Percentiles rank a stretch among this genome's conserved stretches.
Evolutionary conservation across 2,888 invertebrate species (phyloP).

Genomic region (Axea sp.): DNA sequence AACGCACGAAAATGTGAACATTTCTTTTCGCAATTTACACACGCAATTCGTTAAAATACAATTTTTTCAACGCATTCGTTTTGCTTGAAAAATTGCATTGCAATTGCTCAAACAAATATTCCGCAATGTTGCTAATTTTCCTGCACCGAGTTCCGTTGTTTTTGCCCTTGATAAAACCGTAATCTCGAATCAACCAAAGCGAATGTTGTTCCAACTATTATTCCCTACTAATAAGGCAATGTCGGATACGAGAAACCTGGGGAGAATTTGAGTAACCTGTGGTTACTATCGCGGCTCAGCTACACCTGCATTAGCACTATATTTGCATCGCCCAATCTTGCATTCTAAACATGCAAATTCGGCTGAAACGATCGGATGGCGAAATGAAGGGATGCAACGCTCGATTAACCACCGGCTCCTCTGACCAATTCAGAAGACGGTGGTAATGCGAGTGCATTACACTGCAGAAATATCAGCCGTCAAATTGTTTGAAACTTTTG

Average conservation of each 20-base stretch:
- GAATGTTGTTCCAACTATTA: too few relatives aligned
- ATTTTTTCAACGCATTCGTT: too few relatives aligned
- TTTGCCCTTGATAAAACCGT: too few relatives aligned
- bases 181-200: too few relatives aligned
- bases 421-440: constrained; percentile 60
- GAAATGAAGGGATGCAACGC: constrained; percentile 68
- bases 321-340: constrained; percentile 71
- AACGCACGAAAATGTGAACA: too few relatives aligned
- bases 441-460: constrained; percentile 62
- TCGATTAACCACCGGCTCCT: constrained; percentile 65
- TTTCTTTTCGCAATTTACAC: too few relatives aligned
- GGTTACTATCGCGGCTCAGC: constrained; percentile 71
- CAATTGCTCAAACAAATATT: too few relatives aligned
- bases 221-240: too few relatives aligned
- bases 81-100: too few relatives aligned
- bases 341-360: constrained; percentile 75
- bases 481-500: constrained; percentile 63
- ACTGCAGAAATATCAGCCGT: constrained; percentile 32
- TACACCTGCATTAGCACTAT: constrained; percentile 71
- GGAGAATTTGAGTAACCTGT: constrained; percentile 74
- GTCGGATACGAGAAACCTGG: constrained; percentile 65
- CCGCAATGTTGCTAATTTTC: too few relatives aligned
- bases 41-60: too few relatives aligned
- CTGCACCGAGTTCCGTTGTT: too few relatives aligned
- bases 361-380: constrained; percentile 71